Base-by-base conservation (phyloP, 2,113 vertebrate species). In the Labeo catla region DNA sequence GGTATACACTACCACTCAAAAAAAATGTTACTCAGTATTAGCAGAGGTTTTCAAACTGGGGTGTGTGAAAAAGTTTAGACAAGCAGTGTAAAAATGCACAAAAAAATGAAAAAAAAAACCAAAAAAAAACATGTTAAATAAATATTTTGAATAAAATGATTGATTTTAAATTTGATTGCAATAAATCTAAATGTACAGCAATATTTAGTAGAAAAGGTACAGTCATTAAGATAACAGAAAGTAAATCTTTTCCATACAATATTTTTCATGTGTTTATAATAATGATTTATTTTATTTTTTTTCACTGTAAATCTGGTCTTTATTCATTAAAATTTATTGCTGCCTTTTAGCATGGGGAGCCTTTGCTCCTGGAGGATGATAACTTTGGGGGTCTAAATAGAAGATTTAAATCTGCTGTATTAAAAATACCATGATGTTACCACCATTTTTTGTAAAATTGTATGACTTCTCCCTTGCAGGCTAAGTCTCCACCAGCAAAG, bases 401-500 rank as follows among this genome's bases (percentile, higher is more conserved):
- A 28, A 28, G 28, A 70, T 9, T 70, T 2, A 70, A 68, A 16
- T 36, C 65, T 13, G 2, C 16, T 21, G 34, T 36, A 8, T 70
- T 70, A 39, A 8, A 39, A 68, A 39, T 2, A 68, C 34, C 66
- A 68, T 39, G 15, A 3, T 39, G 16, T 39, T 70, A 39, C 13
- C 1, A 66, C 11, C 4, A 65, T 39, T 39, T 34, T 36, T 7
- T 83, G 5, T 79, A 54, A 21, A 52, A 43, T 23, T 34, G 19
- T 12, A 43, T 68, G 4, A 54, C 4, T 66, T 52, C 9, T 86
- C 0, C 83, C 83, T 88, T 36, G 52, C 82, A 61, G 61, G 90
- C 10, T 16, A 66, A 61, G 2, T 86, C 81, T 43, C 57, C 57
- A 0, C 21, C 84, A 63, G 70, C 49, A 1, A 87, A 88, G 83